Evolutionary conservation across 2,797 vertebrate species (phyloP).

Genomic region (Enteromius thamalakanensis): DNA sequence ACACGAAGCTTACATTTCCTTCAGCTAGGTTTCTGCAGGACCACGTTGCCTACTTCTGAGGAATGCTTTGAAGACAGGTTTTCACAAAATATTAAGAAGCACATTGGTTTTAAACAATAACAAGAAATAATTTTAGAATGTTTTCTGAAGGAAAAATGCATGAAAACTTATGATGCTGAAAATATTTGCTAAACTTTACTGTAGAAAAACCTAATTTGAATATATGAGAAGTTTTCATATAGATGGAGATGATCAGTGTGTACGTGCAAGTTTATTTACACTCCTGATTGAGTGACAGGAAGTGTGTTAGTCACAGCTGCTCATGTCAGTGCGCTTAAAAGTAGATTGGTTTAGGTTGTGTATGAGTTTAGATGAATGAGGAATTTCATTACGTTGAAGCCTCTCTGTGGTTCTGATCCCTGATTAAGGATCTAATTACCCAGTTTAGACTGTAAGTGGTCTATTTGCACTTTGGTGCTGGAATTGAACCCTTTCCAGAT

Average conservation of each 20-base stretch:
- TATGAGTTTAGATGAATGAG: conserved; percentile 52
- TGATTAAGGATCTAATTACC: conserved; percentile 82
- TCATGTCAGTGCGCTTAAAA: conserved; percentile 45
- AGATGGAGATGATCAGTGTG: neutral
- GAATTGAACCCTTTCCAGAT: conserved; percentile 66
- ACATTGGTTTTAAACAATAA: too few relatives aligned
- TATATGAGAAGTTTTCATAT: neutral
- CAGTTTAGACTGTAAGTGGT: conserved; percentile 82
- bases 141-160: too few relatives aligned
- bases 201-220: neutral
- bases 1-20: neutral
- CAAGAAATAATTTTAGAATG: too few relatives aligned
- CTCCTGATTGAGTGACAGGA: conserved; percentile 45
- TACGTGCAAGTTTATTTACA: conserved; percentile 4
- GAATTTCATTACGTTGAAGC: conserved; percentile 74
- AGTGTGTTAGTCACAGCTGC: conserved; percentile 65
- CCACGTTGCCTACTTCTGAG: neutral
- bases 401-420: conserved; percentile 71
- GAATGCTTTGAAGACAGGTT: neutral
- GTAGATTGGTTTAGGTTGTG: conserved; percentile 46
- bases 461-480: conserved; percentile 79
- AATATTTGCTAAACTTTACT: neutral
- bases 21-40: neutral
- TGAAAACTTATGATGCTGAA: neutral
- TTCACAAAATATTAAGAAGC: neutral